Conservation (phyloP, 2,888 invertebrate genomes). For the Teleiodes luculella region DNA sequence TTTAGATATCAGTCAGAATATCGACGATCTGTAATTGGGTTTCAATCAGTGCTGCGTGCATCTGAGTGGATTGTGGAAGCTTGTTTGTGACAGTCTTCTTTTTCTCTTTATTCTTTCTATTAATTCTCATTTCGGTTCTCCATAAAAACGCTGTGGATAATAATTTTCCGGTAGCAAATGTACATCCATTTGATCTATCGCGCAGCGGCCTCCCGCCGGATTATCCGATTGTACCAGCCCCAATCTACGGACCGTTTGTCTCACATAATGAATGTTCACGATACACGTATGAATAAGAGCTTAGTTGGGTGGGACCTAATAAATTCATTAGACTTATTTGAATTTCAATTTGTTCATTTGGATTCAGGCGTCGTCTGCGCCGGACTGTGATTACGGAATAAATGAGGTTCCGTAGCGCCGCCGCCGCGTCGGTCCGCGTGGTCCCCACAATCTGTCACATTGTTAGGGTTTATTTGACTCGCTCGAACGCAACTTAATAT, state of each 20-base stretch:
- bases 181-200: no score
- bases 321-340: conserved; percentile 7
- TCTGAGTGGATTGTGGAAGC: neutral
- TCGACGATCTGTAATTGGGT: conserved; percentile 5
- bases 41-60: neutral
- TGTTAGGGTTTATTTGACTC: no score
- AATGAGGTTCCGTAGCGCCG: neutral
- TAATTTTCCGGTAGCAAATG: no score
- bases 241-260: neutral
- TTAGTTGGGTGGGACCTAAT: neutral
- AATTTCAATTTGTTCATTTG: conserved; percentile 2
- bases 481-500: no score
- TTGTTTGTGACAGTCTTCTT: neutral
- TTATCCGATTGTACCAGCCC: neutral
- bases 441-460: no score
- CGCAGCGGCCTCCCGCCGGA: no score
- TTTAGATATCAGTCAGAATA: neutral
- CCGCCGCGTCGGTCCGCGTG: no score
- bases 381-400: neutral
- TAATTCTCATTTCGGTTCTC: no score
- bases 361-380: neutral
- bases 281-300: neutral
- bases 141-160: no score
- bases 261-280: neutral
- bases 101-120: neutral